These are phyloP conservation scores for Circaetus cinerascens DNA, from an alignment of 2,113 vertebrate genomes.

Conservation along the genomic window DNA sequence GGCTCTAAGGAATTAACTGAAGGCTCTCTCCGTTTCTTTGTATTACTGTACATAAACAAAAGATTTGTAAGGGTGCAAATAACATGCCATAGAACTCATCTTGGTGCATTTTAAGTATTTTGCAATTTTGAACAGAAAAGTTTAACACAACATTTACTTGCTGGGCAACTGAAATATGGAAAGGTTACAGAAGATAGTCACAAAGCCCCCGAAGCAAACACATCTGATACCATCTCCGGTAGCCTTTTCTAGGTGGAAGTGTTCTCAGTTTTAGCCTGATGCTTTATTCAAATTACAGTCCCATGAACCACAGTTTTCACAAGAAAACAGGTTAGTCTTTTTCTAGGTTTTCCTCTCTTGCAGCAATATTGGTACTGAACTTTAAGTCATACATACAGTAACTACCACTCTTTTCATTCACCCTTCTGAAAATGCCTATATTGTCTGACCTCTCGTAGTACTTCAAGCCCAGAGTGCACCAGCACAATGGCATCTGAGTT, in stretches of 20 bases:
- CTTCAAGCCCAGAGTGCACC: not conserved
- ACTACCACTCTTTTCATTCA: not conserved
- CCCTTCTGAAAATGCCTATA: not conserved
- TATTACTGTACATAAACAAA: not conserved
- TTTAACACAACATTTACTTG: not conserved
- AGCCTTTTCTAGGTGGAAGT: not conserved
- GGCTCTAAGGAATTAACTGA: not conserved
- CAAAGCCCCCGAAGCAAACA: not conserved
- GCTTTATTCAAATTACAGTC: not conserved
- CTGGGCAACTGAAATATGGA: not conserved
- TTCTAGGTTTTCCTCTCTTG: not conserved
- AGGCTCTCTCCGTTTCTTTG: not conserved
- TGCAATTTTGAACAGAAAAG: not conserved
- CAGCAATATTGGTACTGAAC: not conserved
- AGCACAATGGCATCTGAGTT: not conserved
- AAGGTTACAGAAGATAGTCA: not conserved
- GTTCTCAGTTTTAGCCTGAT: not conserved
- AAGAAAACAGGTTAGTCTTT: not conserved
- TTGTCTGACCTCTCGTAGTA: not conserved
- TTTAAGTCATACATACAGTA: not conserved
- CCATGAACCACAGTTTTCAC: not conserved
- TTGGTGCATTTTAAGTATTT: not conserved
- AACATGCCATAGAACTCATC: not conserved
- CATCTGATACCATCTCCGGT: not conserved
- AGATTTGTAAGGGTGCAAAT: not conserved